These are phyloP conservation scores for Apteryx mantelli DNA, from an alignment of 2,113 vertebrate genomes.

Conservation along the genomic window DNA sequence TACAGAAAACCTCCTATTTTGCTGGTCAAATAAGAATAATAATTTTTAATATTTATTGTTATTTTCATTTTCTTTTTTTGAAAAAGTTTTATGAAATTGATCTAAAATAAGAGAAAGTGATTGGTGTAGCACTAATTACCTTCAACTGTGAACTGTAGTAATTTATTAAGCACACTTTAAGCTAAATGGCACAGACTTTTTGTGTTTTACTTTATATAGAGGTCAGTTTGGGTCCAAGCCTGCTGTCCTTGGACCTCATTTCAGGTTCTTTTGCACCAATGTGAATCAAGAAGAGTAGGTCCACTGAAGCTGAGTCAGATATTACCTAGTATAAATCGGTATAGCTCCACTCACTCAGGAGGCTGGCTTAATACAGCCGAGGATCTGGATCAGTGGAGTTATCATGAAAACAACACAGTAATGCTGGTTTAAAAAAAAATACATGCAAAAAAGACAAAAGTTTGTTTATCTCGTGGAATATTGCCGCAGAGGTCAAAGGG, in stretches of 20 bases:
- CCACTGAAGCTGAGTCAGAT: neutral
- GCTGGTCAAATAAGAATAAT: neutral
- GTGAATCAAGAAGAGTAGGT: neutral
- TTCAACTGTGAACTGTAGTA: neutral
- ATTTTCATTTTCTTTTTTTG: neutral
- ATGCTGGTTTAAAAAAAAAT: neutral
- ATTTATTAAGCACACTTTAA: constrained; percentile 8
- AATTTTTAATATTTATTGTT: neutral
- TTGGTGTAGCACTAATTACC: neutral
- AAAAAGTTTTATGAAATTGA: neutral
- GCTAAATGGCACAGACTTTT: neutral
- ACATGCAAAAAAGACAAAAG: neutral
- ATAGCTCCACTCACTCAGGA: neutral
- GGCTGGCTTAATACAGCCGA: neutral
- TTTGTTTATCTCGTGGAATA: neutral
- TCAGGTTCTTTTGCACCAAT: neutral
- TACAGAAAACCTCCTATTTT: constrained; percentile 10
- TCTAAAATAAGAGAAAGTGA: neutral
- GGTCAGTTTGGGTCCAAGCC: neutral
- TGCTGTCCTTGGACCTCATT: neutral
- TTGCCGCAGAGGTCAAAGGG: neutral
- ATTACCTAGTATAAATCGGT: neutral
- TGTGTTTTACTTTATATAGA: neutral
- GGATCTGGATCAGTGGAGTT: neutral
- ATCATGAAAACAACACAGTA: neutral